Base-by-base conservation (phyloP, 2,113 vertebrate genomes). In the zebrafish (Danio rerio) region DNA sequence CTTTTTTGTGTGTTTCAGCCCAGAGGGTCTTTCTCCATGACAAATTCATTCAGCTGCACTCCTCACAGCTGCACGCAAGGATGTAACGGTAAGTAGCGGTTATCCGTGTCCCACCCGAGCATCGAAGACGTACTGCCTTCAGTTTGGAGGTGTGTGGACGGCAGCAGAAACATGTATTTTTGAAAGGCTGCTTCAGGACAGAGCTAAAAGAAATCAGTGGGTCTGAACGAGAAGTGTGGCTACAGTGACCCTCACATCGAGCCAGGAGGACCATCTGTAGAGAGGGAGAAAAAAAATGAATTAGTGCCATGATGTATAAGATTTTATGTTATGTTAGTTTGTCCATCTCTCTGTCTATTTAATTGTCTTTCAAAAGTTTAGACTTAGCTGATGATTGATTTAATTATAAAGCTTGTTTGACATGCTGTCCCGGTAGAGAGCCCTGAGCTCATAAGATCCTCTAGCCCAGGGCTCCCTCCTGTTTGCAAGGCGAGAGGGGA, bases 41-140 rank as follows among this genome's bases (percentile, higher is more conserved):
- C 81, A 52, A 62, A 40, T 45, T 20, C 65, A 70, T 85, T 94
- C 92, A 98, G 90, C 95, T 96, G 92, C 98, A 98, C 88, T 98
- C 96, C 90, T 98, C 96, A 0, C 97, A 99, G 92, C 95, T 95
- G 93, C 98, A 99, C 76, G 97, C 97, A 1, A 99, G 95, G 92
- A 99, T 99, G 93, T 99, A 99, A 86, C 97, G 94, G 90, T 99
- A 99, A 18, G 98, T 99, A 87, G 97, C 97, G 0, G 97, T 99
- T 81, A 99, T 96, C 81, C 97, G 92, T 73, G 95, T 95, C 40
- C 97, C 97, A 0, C 96, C 97, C 0, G 95, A 91, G 83, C 97
- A 99, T 50, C 96, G 95, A 90, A 99, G 92, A 50, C 96, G 82
- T 89, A 99, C 93, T 0, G 98, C 98, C 91, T 99, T 99, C 93